These are phyloP conservation scores for Papilio dardanus DNA, from an alignment of 1,140 invertebrate genomes.

Conservation along the genomic window DNA sequence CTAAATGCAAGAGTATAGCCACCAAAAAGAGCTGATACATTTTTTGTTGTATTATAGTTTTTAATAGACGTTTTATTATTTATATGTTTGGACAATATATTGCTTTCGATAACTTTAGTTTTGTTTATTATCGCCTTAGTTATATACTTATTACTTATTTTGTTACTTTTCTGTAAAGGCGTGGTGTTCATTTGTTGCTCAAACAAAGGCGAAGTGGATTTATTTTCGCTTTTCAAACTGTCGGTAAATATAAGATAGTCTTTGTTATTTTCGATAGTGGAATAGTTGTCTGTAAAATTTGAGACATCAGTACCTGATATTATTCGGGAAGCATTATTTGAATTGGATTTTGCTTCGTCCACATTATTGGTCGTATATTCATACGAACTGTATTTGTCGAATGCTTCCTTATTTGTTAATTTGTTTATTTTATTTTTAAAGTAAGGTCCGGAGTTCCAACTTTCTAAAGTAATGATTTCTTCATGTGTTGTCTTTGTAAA, in stretches of 20 bases:
- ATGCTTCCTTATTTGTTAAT: background rate
- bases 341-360: background rate
- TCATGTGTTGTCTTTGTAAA: background rate
- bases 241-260: background rate
- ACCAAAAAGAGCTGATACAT: background rate
- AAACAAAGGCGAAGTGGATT: background rate
- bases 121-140: background rate
- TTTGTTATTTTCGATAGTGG: background rate
- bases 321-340: background rate
- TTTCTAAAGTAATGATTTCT: background rate
- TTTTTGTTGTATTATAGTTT: background rate
- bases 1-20: background rate
- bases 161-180: background rate
- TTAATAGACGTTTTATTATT: background rate
- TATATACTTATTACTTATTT: background rate
- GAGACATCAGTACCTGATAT: background rate
- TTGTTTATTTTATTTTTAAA: background rate
- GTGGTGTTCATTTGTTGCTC: background rate
- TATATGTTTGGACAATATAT: background rate
- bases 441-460: background rate
- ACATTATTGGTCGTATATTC: background rate
- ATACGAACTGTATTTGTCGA: background rate
- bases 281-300: background rate
- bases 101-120: background rate
- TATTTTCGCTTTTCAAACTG: background rate